Evolutionary conservation across 2,797 vertebrate genomes (phyloP).

Genomic region (Rhabdophis nuchalis): DNA sequence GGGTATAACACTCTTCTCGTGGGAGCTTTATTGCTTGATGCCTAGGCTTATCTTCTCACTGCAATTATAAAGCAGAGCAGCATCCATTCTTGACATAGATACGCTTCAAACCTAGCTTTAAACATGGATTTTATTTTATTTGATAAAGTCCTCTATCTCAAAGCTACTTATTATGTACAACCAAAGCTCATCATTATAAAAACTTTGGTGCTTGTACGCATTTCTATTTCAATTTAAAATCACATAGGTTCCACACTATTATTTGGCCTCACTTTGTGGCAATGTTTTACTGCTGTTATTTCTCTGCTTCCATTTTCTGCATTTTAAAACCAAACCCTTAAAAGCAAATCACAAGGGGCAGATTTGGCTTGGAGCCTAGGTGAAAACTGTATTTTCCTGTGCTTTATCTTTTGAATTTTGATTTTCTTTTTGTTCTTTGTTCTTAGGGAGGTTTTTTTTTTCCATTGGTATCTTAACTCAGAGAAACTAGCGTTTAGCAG

Average conservation of each 20-base stretch:
- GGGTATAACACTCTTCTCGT: not conserved
- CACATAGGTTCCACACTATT: not conserved
- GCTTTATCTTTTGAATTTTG: not conserved
- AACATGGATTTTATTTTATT: not conserved
- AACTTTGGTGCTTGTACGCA: not conserved
- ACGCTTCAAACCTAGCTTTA: not conserved
- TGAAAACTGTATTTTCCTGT: not conserved
- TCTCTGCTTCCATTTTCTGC: not conserved
- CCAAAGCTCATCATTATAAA: not conserved
- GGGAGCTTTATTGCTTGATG: not conserved
- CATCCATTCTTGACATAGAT: not conserved
- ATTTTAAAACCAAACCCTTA: slow-evolving; percentile 16
- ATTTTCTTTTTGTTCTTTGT: slow-evolving; percentile 1
- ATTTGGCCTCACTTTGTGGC: not conserved
- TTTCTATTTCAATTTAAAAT: slow-evolving; percentile 18
- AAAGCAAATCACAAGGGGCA: not conserved
- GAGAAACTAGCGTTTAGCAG: not conserved
- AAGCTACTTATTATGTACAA: slow-evolving; percentile 12
- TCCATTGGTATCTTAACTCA: not conserved
- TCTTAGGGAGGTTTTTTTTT: not conserved
- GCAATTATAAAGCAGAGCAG: not conserved
- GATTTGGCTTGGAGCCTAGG: slow-evolving; percentile 2
- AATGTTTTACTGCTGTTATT: not conserved
- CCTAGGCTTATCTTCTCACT: not conserved
- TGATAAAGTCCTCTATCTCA: slow-evolving; percentile 2